Conservation (phyloP, 2,113 vertebrate genomes). For the Formicarius rufipectus region DNA sequence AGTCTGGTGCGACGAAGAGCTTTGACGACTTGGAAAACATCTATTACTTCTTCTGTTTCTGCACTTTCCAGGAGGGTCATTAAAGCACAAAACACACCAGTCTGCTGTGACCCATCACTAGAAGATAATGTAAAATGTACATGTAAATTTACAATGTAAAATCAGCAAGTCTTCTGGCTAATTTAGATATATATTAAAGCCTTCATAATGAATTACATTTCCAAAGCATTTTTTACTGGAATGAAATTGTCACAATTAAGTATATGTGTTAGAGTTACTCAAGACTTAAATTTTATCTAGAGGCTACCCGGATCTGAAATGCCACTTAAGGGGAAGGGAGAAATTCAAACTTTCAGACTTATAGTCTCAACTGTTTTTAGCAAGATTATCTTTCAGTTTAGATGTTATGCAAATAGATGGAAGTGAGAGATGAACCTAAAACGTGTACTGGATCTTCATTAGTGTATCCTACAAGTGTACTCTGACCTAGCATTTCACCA, state of each 20-base stretch:
- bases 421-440: not conserved
- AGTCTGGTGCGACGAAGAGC: conserved; percentile 84
- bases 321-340: not conserved
- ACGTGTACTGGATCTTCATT: not conserved
- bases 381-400: not conserved
- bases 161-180: not conserved
- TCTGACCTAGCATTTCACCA: not conserved
- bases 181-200: not conserved
- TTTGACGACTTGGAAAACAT: conserved; percentile 92
- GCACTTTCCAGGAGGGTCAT: conserved; percentile 90
- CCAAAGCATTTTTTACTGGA: not conserved
- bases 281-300: not conserved
- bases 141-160: not conserved
- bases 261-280: not conserved
- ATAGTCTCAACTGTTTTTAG: not conserved
- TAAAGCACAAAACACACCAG: conserved; percentile 89
- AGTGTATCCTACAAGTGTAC: not conserved
- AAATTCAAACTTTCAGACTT: not conserved
- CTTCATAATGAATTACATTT: not conserved
- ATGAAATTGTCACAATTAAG: not conserved
- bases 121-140: not conserved
- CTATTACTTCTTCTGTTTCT: conserved; percentile 86
- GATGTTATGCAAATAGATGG: no score
- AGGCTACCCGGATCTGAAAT: not conserved
- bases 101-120: conserved; percentile 88